Evolutionary conservation across 2,797 vertebrate species (phyloP).

Genomic region (Distichodus sexfasciatus): DNA sequence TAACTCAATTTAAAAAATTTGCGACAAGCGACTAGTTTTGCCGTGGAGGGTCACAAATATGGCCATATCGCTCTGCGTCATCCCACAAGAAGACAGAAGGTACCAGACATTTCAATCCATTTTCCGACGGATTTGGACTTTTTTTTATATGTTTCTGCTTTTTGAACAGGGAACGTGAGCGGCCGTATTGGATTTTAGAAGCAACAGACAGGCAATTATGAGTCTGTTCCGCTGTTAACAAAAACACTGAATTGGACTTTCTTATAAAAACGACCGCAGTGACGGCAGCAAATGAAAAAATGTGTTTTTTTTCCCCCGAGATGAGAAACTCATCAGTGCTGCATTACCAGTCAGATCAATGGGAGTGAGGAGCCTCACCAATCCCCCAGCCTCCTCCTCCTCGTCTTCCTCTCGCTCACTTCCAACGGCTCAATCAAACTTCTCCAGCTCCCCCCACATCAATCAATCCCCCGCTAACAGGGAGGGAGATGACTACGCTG

Average conservation of each 20-base stretch:
- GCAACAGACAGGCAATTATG: conserved; percentile 4
- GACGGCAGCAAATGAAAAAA: conserved; percentile 25
- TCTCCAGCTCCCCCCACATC: conserved; percentile 57
- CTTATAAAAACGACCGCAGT: background rate
- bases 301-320: conserved; percentile 8
- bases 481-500: conserved; percentile 24
- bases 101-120: too few species aligned
- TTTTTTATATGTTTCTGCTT: background rate
- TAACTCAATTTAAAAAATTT: too few species aligned
- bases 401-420: too few species aligned
- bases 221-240: conserved; percentile 31
- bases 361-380: conserved; percentile 48
- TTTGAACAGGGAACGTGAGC: background rate
- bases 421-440: conserved; percentile 2
- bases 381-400: conserved; percentile 51
- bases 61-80: too few species aligned
- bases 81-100: too few species aligned
- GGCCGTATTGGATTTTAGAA: conserved; percentile 6
- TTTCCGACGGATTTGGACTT: too few species aligned
- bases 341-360: conserved; percentile 38
- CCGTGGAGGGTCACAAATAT: too few species aligned
- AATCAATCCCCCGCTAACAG: conserved; percentile 41
- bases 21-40: too few species aligned
- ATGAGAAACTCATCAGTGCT: conserved; percentile 21
- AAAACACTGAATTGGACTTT: conserved; percentile 21